These are phyloP conservation scores for Pogonocichla stellata DNA, from an alignment of 2,113 vertebrate genomes.

Conservation along the genomic window DNA sequence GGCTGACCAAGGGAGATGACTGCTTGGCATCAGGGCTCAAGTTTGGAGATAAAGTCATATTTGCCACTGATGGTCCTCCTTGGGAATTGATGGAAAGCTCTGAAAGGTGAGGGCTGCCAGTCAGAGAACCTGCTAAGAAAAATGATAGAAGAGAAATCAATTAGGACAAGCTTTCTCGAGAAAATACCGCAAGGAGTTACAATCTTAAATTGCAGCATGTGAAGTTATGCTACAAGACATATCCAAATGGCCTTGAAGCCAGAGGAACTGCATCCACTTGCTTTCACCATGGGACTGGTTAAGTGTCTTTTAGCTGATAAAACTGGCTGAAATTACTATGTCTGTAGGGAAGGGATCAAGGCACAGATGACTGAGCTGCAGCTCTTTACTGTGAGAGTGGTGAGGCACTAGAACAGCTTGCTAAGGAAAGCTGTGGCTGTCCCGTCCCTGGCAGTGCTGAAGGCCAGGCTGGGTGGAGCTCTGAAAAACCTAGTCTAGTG, in stretches of 20 bases:
- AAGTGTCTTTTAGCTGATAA: not conserved
- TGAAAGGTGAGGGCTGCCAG: conserved; percentile 87
- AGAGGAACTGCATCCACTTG: not conserved
- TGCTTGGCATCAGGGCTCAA: conserved; percentile 87
- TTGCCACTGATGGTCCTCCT: conserved; percentile 82
- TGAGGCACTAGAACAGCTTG: not conserved
- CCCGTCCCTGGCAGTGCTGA: not conserved
- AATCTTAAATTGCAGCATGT: not conserved
- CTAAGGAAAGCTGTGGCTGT: not conserved
- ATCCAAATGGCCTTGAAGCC: not conserved
- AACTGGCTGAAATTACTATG: not conserved
- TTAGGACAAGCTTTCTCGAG: not conserved
- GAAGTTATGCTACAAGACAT: not conserved
- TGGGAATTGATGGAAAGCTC: conserved; percentile 86
- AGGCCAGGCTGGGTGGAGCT: not conserved
- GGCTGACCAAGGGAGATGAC: conserved; percentile 91
- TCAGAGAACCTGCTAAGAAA: conserved; percentile 79
- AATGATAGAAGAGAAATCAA: conserved; percentile 29
- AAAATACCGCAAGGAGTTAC: not conserved
- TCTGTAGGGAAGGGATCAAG: not conserved
- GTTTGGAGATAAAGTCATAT: conserved; percentile 81
- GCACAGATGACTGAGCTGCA: not conserved
- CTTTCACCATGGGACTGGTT: not conserved
- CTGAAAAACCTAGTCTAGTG: not conserved
- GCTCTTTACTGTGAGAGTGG: not conserved